Conservation (phyloP, 2,113 vertebrate species). For the Zosterops japonicus region DNA sequence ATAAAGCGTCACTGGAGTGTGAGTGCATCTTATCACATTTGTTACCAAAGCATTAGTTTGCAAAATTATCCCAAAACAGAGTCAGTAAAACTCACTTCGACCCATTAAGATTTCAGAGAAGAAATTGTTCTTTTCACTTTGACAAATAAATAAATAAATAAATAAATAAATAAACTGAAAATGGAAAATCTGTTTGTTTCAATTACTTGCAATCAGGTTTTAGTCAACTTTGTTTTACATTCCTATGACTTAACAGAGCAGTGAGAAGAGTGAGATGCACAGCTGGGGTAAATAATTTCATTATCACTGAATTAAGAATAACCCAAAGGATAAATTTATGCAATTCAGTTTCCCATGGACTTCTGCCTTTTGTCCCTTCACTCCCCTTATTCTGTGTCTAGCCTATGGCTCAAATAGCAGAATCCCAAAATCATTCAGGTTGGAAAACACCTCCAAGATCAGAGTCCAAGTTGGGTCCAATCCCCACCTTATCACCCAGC, state of each 20-base stretch:
- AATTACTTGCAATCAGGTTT: background rate
- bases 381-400: fast-evolving
- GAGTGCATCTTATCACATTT: background rate
- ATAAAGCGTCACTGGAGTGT: background rate
- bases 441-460: background rate
- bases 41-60: background rate
- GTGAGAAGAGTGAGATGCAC: background rate
- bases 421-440: background rate
- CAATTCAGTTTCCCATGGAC: background rate
- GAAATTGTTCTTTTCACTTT: background rate
- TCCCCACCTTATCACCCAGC: background rate
- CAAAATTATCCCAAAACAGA: background rate
- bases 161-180: background rate
- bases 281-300: background rate
- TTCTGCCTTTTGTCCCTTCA: background rate
- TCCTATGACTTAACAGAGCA: background rate
- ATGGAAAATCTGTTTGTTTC: background rate
- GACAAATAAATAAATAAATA: background rate
- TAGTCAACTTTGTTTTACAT: background rate
- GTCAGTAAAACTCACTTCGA: background rate
- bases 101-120: background rate
- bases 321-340: fast-evolving
- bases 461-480: background rate
- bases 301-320: background rate
- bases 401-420: background rate